Percentiles rank a stretch among this genome's conserved stretches.
phyloP scores from a whole-genome alignment of 2,113 vertebrate species.

The Benitochromis conjunctus region DNA sequence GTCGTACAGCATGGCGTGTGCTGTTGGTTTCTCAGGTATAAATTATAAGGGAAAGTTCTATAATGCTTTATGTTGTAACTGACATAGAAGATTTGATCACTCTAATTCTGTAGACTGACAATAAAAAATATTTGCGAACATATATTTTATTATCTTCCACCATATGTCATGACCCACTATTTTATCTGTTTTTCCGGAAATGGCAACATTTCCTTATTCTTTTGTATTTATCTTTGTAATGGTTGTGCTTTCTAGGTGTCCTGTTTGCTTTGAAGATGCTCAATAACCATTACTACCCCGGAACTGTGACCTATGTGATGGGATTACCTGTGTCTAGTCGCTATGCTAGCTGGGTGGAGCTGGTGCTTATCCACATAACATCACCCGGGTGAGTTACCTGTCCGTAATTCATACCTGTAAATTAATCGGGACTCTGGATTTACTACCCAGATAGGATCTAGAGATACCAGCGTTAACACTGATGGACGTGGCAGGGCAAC shows the following conservation, averaged over 20 bases:
- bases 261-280: slow-evolving; percentile 95
- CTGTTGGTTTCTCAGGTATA: slow-evolving; percentile 95
- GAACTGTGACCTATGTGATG: slow-evolving; percentile 77
- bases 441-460: neutral
- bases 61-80: neutral
- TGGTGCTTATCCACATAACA: slow-evolving; percentile 85
- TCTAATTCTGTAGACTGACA: neutral
- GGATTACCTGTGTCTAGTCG: slow-evolving; percentile 79
- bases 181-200: neutral
- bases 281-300: slow-evolving; percentile 85
- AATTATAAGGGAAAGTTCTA: neutral
- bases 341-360: slow-evolving; percentile 90
- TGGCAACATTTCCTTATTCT: neutral
- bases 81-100: neutral
- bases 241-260: slow-evolving; percentile 78
- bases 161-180: fast-evolving
- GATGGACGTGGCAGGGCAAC: neutral
- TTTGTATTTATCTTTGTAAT: neutral
- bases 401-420: neutral
- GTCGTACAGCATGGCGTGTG: slow-evolving; percentile 77
- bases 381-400: slow-evolving; percentile 80
- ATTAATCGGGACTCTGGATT: neutral
- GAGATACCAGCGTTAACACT: neutral
- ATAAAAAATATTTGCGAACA: neutral
- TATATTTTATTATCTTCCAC: neutral